Evolutionary conservation across 2,888 invertebrate genomes (phyloP), one percentile per base, ranked within the genome.

Genomic region (Clunio marinus): DNA sequence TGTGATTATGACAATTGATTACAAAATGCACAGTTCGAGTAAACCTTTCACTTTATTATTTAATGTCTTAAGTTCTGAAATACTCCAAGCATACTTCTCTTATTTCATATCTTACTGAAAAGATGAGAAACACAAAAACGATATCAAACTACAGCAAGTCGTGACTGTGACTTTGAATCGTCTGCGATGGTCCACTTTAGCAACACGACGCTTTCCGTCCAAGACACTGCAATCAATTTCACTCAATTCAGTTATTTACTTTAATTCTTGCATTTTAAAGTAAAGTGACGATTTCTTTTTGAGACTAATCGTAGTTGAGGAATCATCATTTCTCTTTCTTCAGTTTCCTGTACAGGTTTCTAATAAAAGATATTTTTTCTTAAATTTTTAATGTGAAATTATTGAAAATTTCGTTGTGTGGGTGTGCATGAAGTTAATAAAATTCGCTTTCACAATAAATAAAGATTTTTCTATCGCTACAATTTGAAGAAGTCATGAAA

Each of bases 171-270:
- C 7, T 3, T 32, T 32, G 32, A 8, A n/a, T 17, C 17, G n/a
- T 51, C 17, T 22, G 51, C 22, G 51, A 51, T 51, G 51, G 51
- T 51, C 51, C 51, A 51, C 51, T 51, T 51, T 51, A 20, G 20
- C n/a, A n/a, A n/a, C 10, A 10, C 32, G 20, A 22, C 22, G 17
- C 51, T 51, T 51, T 51, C 17, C 8, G 51, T 51, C 20, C 22
- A n/a, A 41, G 41, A n/a, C n/a, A n/a, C n/a, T n/a, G n/a, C n/a
- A n/a, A n/a, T 32, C 32, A 10, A 32, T 32, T 32, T 4, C 32
- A 32, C 22, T 51, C 51, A 51, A 51, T 51, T 51, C 22, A 51
- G 20, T 51, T 22, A 20, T 51, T 51, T 51, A 17, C 22, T 51
- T 22, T 20, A 51, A 17, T 22, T 17, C 51, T 17, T 51, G 51